Base-by-base conservation (phyloP, 2,113 vertebrate genomes). In the Hyla sarda region DNA sequence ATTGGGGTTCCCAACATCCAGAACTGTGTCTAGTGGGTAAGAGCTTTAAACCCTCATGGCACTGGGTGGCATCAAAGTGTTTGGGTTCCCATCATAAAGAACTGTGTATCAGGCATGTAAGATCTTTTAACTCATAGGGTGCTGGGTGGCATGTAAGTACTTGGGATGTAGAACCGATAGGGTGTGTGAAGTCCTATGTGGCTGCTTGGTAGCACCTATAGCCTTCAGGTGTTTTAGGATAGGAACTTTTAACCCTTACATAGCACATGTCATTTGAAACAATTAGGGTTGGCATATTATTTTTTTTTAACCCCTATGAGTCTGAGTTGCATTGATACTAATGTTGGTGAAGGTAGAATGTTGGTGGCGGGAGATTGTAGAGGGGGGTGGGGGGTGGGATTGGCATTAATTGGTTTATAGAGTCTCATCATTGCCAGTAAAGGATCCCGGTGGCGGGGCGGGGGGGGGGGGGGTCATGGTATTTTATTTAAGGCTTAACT, bases 401-500 rank as follows among this genome's bases (percentile, higher is more conserved):
- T 28, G 45, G 1, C 7, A 76, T 76, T 25, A 9, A 76, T 50
- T 50, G 47, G 41, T 52, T 76, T 50, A 48, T 62, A 25, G 23
- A 62, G 19, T 45, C 23, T 80, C 77, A 80, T 58, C 54, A n/a
- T 7, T 48, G 37, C 69, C 48, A 34, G 69, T 34, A 37, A 73
- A 17, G 75, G 81, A 28, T 32, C 45, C 23, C 10, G 25, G 19
- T 30, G n/a, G n/a, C n/a, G n/a, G n/a, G n/a, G n/a, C n/a, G n/a
- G n/a, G n/a, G n/a, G 58, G 82, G 65, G 82, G 58, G 82, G 65
- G 82, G 82, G 17, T 25, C 25, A 45, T 23, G 62, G 85, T 37
- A 37, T 60, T 81, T 54, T 23, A 77, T 47, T 41, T 16, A 67
- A 62, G 56, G 25, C 23, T 76, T 76, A 48, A 84, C 71, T 84